phyloP scores from a whole-genome alignment of 2,888 invertebrate species.

The Euzophera pinguis region DNA sequence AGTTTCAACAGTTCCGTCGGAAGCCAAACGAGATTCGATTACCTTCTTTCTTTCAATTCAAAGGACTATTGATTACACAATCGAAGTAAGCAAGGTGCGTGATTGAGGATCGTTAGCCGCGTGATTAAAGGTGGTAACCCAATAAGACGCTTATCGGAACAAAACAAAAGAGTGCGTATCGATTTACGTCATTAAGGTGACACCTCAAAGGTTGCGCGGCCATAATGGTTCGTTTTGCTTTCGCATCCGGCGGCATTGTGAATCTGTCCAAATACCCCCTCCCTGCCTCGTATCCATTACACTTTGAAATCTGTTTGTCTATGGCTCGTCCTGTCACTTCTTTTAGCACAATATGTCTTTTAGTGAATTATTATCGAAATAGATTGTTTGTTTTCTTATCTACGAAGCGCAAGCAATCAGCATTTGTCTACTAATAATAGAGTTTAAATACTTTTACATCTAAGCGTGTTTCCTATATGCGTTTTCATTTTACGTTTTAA shows the following conservation, averaged over 20 bases:
- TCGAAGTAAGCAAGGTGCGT: slow-evolving; percentile 30
- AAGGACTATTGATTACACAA: slow-evolving; percentile 70
- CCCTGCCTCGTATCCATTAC: slow-evolving; percentile 43
- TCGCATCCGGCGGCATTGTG: slow-evolving; percentile 59
- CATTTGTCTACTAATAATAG: not conserved
- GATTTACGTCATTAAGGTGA: slow-evolving; percentile 66
- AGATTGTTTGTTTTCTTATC: slow-evolving; percentile 2
- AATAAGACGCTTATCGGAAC: slow-evolving; percentile 57
- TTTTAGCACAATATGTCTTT: slow-evolving; percentile 36
- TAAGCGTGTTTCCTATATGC: too few relatives aligned
- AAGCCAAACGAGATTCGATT: slow-evolving; percentile 36
- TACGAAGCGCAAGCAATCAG: not conserved
- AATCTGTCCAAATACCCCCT: slow-evolving; percentile 53
- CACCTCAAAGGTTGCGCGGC: slow-evolving; percentile 42
- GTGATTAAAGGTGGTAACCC: slow-evolving; percentile 73
- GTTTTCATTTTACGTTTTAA: too few relatives aligned
- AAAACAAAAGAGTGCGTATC: slow-evolving; percentile 66
- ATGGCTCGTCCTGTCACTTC: slow-evolving; percentile 33
- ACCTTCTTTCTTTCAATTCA: slow-evolving; percentile 51
- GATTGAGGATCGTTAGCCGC: slow-evolving; percentile 53
- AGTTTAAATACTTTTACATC: too few relatives aligned
- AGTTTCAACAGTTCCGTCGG: too few relatives aligned
- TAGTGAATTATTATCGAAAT: slow-evolving; percentile 26
- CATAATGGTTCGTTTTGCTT: slow-evolving; percentile 49
- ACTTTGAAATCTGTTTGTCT: slow-evolving; percentile 26